Base-by-base conservation (phyloP, 2,888 invertebrate species). In the Pristionchus arcanus region DNA sequence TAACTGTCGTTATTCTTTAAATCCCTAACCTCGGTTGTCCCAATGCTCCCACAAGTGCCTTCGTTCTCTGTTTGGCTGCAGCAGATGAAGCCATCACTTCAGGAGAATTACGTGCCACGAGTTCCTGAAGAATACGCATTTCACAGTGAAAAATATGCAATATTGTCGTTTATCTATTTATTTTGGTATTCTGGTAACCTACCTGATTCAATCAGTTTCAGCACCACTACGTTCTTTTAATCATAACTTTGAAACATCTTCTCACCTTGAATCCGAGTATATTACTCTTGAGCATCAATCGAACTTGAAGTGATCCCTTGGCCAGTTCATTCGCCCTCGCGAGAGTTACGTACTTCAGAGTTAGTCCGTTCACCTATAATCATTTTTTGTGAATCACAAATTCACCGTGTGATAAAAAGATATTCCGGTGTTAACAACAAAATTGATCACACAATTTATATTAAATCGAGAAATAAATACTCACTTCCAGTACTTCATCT, bases 241-340 rank as follows among this genome's bases (percentile, higher is more conserved):
- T n/a, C 0, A n/a, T 0, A 63, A 63, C 11, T 3, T 7, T n/a
- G n/a, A 7, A 74, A 74, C 63, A 31, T 1, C 3, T n/a, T 1
- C 83, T 71, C 74, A 94, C 94, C 90, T 95, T 95, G 92, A 94
- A 95, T n/a, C 95, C 94, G 95, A 98, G 96, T 94, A 99, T 96
- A 96, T 99, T 99, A 95, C 98, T 98, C 96, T 98, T 98, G 87
- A 99, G 98, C 90, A 98, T 98, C 93, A 99, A 97, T 95, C 98
- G 97, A 91, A 99, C 96, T 15, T 90, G 90, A 11, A 93, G 74
- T 9, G 90, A 90, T 15, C 92, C 92, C 91, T 91, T 91, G 37
- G 92, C 89, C 74, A 93, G 88, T 21, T 92, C 93, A 55, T 92
- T 91, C 13, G 92, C 92, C 74, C 97, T 97, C 84, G 97, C 97